A percentile compares a stretch with the other conserved stretches of the same genome.
phyloP scores from a whole-genome alignment of 2,797 vertebrate genomes.

The Chelonia mydas region DNA sequence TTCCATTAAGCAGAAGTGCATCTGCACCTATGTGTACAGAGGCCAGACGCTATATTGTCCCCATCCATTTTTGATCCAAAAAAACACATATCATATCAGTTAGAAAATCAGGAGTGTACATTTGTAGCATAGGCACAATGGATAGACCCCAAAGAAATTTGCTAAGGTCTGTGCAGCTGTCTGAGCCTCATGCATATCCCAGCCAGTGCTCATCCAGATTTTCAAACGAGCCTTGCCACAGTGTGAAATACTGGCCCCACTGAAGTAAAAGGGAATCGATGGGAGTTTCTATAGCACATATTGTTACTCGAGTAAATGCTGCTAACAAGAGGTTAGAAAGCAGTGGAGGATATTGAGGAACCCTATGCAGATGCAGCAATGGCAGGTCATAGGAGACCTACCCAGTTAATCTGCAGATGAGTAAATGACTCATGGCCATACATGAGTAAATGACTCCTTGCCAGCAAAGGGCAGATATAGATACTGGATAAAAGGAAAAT shows the following conservation, averaged over 20 bases:
- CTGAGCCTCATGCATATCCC: not conserved
- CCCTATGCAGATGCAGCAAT: not conserved
- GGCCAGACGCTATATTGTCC: not conserved
- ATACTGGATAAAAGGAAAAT: not conserved
- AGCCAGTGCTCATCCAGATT: not conserved
- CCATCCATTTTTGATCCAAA: not conserved
- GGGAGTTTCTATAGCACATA: not conserved
- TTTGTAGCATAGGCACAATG: not conserved
- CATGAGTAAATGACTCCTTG: conserved; percentile 6
- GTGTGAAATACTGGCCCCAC: not conserved
- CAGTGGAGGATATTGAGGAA: not conserved
- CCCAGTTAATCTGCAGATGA: conserved; percentile 11
- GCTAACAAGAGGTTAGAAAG: conserved; percentile 13
- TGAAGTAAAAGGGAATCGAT: not conserved
- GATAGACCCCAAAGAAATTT: not conserved
- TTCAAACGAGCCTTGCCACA: not conserved
- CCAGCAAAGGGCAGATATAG: not conserved
- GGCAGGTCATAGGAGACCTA: not conserved
- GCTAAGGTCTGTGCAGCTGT: not conserved
- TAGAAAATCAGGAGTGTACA: not conserved
- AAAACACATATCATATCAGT: not conserved
- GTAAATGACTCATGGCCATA: not conserved
- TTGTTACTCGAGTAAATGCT: conserved; percentile 20
- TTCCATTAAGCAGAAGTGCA: not conserved
- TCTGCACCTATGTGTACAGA: fast-evolving